Base-by-base conservation (phyloP, 2,797 vertebrate species). In the Amphiprion clarkii region DNA sequence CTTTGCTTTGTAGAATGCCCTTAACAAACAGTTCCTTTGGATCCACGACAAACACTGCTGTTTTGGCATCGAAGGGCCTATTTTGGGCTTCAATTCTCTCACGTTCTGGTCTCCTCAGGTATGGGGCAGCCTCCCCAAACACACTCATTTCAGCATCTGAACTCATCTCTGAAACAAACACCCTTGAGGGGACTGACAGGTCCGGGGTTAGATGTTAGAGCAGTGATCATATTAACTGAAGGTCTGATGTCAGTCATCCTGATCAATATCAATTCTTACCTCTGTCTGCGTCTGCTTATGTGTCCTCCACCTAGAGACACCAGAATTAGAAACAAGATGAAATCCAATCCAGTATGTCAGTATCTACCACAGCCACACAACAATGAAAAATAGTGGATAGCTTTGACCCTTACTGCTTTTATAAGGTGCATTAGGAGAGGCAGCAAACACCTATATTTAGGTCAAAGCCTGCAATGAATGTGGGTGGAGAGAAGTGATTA, bases 31-130 rank as follows among this genome's bases (percentile, higher is more conserved):
- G 92, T 53, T 94, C 85, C 48, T 96, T 96, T 0, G 94, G 87
- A 70, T 97, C 95, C 0, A 5, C 84, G 83, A 94, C 95, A 52
- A 90, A 97, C 69, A 95, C 91, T 0, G 94, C 92, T 0, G 91
- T 57, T 75, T 96, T 97, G 67, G 95, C 96, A 75, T 97, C 96
- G 8, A 97, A 97, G 1, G 94, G 95, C 40, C 91, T 90, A 68
- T 96, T 96, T 67, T 96, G 96, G 64, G 92, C 93, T 3, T 95
- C 96, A 1, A 96, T 93, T 61, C 96, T 93, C 63, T 97, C 96
- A 82, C 94, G 95, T 3, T 97, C 96, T 0, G 95, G 95, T 40
- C 96, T 97, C 31, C 96, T 89, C 65, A 97, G 95, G 65, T 79
- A 97, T 0, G 92, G 83, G 67, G 96, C 96, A 0, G 96, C 96